Evolutionary conservation across 2,113 vertebrate species (phyloP).

Genomic region (Thamnaconus septentrionalis): DNA sequence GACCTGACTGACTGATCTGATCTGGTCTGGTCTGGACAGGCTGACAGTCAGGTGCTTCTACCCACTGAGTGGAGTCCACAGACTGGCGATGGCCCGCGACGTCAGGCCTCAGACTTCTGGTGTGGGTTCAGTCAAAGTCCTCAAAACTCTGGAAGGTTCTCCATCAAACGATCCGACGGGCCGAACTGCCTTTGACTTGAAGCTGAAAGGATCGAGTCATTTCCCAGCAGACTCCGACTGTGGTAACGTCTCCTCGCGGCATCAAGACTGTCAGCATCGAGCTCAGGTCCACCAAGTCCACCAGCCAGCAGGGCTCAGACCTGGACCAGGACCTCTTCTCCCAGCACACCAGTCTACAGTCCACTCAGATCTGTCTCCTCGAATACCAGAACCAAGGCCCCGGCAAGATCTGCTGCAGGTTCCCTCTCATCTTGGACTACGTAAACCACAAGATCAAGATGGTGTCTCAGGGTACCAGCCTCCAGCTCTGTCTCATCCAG

Average conservation of each 20-base stretch:
- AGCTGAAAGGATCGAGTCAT: background rate
- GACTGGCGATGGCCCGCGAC: constrained; percentile 33
- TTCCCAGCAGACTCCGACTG: background rate
- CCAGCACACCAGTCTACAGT: no score
- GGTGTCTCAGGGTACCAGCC: background rate
- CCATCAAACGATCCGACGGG: background rate
- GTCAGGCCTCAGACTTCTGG: constrained; percentile 30
- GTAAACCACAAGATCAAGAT: no score
- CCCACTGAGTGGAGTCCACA: constrained; percentile 37
- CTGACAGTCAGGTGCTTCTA: constrained; percentile 66
- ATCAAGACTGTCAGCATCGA: background rate
- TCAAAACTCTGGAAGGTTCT: constrained; percentile 29
- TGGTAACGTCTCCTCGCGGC: background rate
- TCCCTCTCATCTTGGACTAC: no score
- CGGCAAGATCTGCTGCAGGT: no score
- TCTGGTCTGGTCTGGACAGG: constrained; percentile 26
- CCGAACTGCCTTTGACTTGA: background rate
- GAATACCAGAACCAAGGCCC: no score
- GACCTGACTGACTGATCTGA: background rate
- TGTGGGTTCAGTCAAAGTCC: constrained; percentile 46
- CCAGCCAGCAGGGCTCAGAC: background rate
- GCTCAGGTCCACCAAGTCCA: background rate
- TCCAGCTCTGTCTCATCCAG: background rate
- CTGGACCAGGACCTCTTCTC: no score
- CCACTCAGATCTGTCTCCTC: no score